phyloP scores from a whole-genome alignment of 2,113 vertebrate genomes.

The Stercorarius parasiticus region DNA sequence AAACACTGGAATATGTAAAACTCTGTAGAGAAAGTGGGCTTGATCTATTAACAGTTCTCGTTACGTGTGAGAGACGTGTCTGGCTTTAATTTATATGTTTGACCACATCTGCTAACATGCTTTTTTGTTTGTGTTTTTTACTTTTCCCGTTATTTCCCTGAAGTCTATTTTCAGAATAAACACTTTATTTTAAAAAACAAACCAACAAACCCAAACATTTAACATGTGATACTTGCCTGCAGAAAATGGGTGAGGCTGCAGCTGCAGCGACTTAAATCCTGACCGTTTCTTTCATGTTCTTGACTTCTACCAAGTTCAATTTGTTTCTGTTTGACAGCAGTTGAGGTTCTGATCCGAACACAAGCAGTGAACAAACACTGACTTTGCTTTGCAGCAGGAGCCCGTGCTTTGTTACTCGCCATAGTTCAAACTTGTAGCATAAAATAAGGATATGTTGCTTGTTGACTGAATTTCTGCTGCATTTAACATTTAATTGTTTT shows the following conservation, averaged over 20 bases:
- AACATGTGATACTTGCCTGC: not conserved
- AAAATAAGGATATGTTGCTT: accelerated
- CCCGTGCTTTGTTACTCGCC: not conserved
- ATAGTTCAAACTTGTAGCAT: not conserved
- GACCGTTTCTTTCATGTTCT: not conserved
- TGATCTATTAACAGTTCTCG: not conserved
- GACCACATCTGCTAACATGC: not conserved
- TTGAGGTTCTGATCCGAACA: not conserved
- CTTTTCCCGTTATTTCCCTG: not conserved
- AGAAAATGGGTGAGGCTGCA: not conserved
- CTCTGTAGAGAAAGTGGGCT: not conserved
- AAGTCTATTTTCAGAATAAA: constrained; percentile 44
- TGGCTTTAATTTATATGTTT: constrained; percentile 16
- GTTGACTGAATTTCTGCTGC: not conserved
- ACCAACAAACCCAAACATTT: not conserved
- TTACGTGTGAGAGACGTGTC: not conserved
- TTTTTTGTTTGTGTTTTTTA: not conserved
- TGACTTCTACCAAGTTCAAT: not conserved
- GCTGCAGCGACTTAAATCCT: not conserved
- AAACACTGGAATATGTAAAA: not conserved
- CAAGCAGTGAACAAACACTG: not conserved
- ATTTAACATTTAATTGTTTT: not conserved
- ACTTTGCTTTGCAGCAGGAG: not conserved
- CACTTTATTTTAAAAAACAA: not conserved
- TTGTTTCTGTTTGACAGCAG: not conserved